Evolutionary conservation across 1,140 invertebrate genomes (phyloP).

Genomic region (Leptinotarsa undecemlineata): DNA sequence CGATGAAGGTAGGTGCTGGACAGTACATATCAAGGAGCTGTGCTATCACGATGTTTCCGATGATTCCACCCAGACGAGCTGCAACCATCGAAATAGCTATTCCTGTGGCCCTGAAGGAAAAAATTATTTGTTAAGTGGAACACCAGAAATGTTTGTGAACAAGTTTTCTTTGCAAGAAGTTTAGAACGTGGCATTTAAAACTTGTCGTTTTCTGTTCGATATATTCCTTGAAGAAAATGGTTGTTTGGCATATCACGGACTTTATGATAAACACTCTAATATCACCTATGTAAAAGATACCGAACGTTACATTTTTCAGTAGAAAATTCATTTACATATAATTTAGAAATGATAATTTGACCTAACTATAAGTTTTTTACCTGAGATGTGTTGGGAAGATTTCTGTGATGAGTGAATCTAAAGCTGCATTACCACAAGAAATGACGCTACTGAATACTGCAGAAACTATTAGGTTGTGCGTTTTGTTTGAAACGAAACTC

Average conservation of each 20-base stretch:
- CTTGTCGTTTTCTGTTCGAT: no score
- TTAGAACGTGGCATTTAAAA: no score
- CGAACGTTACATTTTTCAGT: no score
- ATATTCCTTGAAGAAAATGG: no score
- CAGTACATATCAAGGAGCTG: slow-evolving; percentile 80
- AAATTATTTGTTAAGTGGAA: no score
- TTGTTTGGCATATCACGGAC: no score
- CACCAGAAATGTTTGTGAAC: no score
- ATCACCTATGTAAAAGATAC: no score
- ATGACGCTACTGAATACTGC: slow-evolving; percentile 86
- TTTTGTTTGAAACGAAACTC: slow-evolving; percentile 81
- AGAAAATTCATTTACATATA: no score
- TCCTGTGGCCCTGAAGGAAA: slow-evolving; percentile 71
- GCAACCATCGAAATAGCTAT: slow-evolving; percentile 87
- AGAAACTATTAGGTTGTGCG: slow-evolving; percentile 80
- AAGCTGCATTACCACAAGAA: slow-evolving; percentile 83
- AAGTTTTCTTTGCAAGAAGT: no score
- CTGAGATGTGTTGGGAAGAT: slow-evolving; percentile 85
- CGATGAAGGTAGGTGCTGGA: slow-evolving; percentile 83
- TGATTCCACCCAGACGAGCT: slow-evolving; percentile 80
- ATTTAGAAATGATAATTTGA: not conserved
- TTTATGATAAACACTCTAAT: no score
- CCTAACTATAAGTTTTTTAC: slow-evolving; percentile 51
- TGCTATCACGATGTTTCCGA: slow-evolving; percentile 85
- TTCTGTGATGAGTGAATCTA: slow-evolving; percentile 87